Evolutionary conservation across 1,140 invertebrate species (phyloP), one percentile per base, ranked within the genome.

Genomic region (Eueides isabella): DNA sequence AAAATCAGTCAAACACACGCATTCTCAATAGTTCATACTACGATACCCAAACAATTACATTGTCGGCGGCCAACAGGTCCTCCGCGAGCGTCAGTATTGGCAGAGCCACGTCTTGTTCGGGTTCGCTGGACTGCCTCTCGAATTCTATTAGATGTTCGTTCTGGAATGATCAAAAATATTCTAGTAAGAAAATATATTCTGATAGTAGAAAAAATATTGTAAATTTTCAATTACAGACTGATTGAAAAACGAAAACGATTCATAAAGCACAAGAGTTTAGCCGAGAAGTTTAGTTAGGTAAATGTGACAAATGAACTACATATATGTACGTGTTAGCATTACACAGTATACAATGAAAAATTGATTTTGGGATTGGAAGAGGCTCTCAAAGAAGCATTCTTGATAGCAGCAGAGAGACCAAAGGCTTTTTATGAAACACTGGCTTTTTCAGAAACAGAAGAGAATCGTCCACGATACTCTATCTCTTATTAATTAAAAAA

Each of bases 351-450:
- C 61, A 90, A 84, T 80, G 88, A 88, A 61, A 94, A 94, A 73
- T 94, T 96, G 69, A 97, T 98, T 78, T 94, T 96, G 79, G 97
- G 97, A 90, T 87, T 98, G 62, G 97, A 98, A 87, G 95, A 97
- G 72, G 97, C 97, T 6, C 90, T 98, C 29, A 94, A 95, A 72
- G 95, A 96, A 80, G 96, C 95, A 31, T 94, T 96, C 35, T 84
- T 94, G 76, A 95, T 96, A 75, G 94, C 95, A 16, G 94, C 94
- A 1, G 95, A 96, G 71, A 91, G 94, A 61, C 96, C 96, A 73
- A 93, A 92, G 48, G 95, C 95, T 77, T 93, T 96, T 29, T 94
- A 94, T 77, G 85, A 94, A 65, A 95, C n/a, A n/a, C n/a, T n/a
- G n/a, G n/a, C n/a, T n/a, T n/a, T n/a, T n/a, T n/a, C n/a, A 96